Conservation (phyloP, 2,113 vertebrate species). For the Casuarius casuarius region DNA sequence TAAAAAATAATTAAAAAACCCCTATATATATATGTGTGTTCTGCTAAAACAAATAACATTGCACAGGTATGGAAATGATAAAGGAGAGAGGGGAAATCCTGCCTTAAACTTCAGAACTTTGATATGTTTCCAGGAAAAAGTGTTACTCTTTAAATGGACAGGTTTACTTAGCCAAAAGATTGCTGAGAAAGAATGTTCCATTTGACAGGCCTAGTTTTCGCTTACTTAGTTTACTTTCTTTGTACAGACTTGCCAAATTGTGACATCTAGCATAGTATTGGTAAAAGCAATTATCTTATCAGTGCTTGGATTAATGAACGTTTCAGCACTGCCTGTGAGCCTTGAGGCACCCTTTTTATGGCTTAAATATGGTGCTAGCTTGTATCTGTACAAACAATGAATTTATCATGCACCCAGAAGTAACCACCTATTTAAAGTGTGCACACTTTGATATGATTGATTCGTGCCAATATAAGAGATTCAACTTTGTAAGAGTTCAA, state of each 20-base stretch:
- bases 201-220: constrained; percentile 44
- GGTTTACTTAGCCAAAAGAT: constrained; percentile 44
- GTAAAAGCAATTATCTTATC: constrained; percentile 62
- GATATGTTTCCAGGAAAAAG: not conserved
- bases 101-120: not conserved
- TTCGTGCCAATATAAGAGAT: constrained; percentile 39
- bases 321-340: constrained; percentile 60
- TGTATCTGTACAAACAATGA: constrained; percentile 20
- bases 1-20: not conserved
- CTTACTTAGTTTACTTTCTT: constrained; percentile 59
- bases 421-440: not conserved
- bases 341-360: constrained; percentile 41
- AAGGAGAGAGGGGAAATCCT: not conserved
- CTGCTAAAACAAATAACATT: constrained; percentile 63
- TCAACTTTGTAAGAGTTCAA: constrained; percentile 10
- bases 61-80: constrained; percentile 33
- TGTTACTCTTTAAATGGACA: not conserved
- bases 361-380: constrained; percentile 65
- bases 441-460: not conserved
- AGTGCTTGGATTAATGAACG: constrained; percentile 48
- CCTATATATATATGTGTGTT: constrained; percentile 20
- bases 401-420: constrained; percentile 17
- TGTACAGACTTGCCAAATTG: constrained; percentile 71
- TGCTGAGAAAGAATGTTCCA: constrained; percentile 41
- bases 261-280: constrained; percentile 46